These are phyloP conservation scores for Tineola bisselliella DNA, from an alignment of 2,888 invertebrate species.

Conservation along the genomic window DNA sequence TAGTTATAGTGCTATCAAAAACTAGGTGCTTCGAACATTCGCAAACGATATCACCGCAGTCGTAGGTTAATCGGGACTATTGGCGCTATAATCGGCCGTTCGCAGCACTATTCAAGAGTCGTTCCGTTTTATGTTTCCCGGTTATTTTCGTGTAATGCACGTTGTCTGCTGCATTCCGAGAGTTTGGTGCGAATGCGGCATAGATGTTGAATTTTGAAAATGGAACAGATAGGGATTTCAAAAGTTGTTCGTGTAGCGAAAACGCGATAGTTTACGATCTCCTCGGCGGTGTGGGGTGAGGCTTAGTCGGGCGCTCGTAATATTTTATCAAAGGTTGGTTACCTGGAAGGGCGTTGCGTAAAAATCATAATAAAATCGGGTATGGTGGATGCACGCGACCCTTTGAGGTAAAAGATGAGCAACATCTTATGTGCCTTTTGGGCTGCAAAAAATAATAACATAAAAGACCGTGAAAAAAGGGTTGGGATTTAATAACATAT, in stretches of 20 bases:
- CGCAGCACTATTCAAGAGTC: conserved; percentile 24
- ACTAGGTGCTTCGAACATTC: conserved; percentile 11
- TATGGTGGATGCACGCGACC: conserved; percentile 10
- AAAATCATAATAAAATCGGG: conserved; percentile 19
- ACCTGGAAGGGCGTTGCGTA: conserved; percentile 14
- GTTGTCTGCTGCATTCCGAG: conserved; percentile 34
- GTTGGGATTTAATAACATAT: conserved; percentile 1
- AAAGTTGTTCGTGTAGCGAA: background rate
- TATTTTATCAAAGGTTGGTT: conserved; percentile 18
- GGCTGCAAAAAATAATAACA: conserved; percentile 7
- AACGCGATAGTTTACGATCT: conserved; percentile 7
- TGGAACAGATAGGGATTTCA: conserved; percentile 7
- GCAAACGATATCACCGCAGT: conserved; percentile 5
- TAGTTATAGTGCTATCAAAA: conserved; percentile 5
- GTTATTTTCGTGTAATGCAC: conserved; percentile 35
- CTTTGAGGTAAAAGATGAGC: conserved; percentile 5
- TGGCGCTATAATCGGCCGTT: conserved; percentile 42
- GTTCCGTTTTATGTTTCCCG: conserved; percentile 34
- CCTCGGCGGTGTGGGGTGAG: background rate
- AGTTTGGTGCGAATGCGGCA: conserved; percentile 20
- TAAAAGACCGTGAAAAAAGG: conserved; percentile 5
- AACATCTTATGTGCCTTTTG: conserved; percentile 4
- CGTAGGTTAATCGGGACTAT: conserved; percentile 40
- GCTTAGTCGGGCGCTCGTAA: conserved; percentile 18
- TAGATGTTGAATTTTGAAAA: background rate